These are phyloP conservation scores for Drosophila nannoptera DNA, from an alignment of 1,140 invertebrate species.

Conservation along the genomic window DNA sequence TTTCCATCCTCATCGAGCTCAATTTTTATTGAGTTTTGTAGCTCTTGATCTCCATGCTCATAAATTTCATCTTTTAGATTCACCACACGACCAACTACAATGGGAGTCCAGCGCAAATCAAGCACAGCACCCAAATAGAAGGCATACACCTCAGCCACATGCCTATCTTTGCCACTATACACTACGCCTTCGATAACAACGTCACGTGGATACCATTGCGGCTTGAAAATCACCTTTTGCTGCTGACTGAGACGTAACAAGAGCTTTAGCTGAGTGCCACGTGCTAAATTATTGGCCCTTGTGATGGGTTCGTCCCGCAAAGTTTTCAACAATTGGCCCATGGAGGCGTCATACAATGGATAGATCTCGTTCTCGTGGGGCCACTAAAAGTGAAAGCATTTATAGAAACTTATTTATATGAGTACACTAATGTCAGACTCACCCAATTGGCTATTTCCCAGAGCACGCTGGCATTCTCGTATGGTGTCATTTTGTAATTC, in stretches of 20 bases:
- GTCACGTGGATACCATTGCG: slow-evolving; percentile 90
- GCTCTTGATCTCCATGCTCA: slow-evolving; percentile 83
- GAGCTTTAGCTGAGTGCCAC: slow-evolving; percentile 95
- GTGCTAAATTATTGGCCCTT: slow-evolving; percentile 86
- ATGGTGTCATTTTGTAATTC: slow-evolving; percentile 68
- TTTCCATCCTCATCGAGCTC: slow-evolving; percentile 79
- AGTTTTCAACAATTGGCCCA: slow-evolving; percentile 86
- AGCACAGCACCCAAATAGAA: slow-evolving; percentile 92
- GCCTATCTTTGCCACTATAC: slow-evolving; percentile 93
- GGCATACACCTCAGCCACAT: slow-evolving; percentile 96
- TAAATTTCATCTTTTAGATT: slow-evolving; percentile 87
- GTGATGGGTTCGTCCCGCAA: slow-evolving; percentile 86
- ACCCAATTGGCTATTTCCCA: slow-evolving; percentile 79
- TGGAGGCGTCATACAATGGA: slow-evolving; percentile 82
- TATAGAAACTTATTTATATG: slow-evolving; percentile 20
- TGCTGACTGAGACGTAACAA: slow-evolving; percentile 87
- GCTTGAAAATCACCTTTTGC: slow-evolving; percentile 92
- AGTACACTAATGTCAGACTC: slow-evolving; percentile 28
- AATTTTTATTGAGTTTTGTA: slow-evolving; percentile 80
- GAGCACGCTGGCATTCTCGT: slow-evolving; percentile 73
- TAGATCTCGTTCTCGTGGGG: slow-evolving; percentile 84
- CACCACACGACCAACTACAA: slow-evolving; percentile 88
- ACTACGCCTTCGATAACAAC: slow-evolving; percentile 88
- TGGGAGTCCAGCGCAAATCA: slow-evolving; percentile 87
- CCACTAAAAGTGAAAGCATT: slow-evolving; percentile 82